Conservation (phyloP, 2,113 vertebrate species). For the Phyllostomus hastatus region DNA sequence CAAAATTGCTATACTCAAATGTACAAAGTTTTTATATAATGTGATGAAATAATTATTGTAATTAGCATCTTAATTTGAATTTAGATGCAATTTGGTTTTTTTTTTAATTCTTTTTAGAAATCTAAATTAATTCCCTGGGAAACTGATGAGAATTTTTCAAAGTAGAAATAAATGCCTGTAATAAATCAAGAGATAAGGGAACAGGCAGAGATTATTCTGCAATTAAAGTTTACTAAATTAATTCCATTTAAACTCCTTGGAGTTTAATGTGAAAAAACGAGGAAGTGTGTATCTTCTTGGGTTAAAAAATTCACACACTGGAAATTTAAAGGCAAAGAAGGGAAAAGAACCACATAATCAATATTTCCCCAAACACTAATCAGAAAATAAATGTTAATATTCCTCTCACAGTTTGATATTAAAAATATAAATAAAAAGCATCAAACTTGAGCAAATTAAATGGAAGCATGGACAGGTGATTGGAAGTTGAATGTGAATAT, state of each 20-base stretch:
- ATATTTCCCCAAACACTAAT: conserved; percentile 67
- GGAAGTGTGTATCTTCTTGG: conserved; percentile 42
- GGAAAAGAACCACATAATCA: conserved; percentile 51
- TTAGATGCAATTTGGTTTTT: conserved; percentile 72
- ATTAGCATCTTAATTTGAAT: conserved; percentile 83
- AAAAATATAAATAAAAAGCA: conserved; percentile 67
- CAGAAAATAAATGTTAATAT: conserved; percentile 60
- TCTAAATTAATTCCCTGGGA: conserved; percentile 84
- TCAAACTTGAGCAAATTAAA: conserved; percentile 67
- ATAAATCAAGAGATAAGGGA: conserved; percentile 84
- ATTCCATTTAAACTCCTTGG: conserved; percentile 79
- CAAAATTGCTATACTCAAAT: conserved; percentile 71
- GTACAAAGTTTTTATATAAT: conserved; percentile 80
- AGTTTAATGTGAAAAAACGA: conserved; percentile 74
- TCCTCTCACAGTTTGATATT: conserved; percentile 65
- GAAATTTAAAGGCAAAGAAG: conserved; percentile 59
- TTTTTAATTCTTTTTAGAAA: conserved; percentile 75
- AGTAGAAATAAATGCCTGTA: conserved; percentile 81
- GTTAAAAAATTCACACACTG: conserved; percentile 61
- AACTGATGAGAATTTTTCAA: conserved; percentile 82
- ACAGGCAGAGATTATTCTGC: conserved; percentile 80
- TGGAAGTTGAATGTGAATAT: conserved; percentile 73
- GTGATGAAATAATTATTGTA: conserved; percentile 82
- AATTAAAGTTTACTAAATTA: conserved; percentile 83
- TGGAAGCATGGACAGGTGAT: conserved; percentile 80